Percentiles rank a stretch among this genome's conserved stretches.
Evolutionary conservation across 2,797 vertebrate species (phyloP).

Genomic region (Mergus octosetaceus): DNA sequence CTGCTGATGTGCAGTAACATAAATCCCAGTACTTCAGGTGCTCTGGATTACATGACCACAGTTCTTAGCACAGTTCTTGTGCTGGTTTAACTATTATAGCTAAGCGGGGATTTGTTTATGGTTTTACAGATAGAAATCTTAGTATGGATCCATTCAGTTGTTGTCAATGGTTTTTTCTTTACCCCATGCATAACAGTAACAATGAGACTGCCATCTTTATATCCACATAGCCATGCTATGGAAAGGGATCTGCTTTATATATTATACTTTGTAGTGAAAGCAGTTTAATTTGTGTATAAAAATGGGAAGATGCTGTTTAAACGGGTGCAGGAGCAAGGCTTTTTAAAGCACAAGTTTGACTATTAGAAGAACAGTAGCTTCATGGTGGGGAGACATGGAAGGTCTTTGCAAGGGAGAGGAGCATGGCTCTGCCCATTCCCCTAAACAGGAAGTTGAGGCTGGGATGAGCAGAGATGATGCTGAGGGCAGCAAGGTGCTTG

Average conservation of each 20-base stretch:
- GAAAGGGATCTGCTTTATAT: background rate
- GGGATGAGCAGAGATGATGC: background rate
- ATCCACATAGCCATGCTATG: background rate
- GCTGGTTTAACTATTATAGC: background rate
- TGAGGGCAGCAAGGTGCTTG: background rate
- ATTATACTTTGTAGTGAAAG: background rate
- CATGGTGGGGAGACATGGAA: background rate
- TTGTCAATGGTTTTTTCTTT: background rate
- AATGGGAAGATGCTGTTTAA: background rate
- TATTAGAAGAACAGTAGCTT: background rate
- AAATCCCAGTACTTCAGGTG: background rate
- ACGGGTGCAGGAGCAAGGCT: background rate
- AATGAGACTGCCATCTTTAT: background rate
- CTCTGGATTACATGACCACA: background rate
- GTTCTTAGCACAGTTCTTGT: background rate
- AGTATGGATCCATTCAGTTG: background rate
- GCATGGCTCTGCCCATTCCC: accelerated
- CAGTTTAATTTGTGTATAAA: accelerated
- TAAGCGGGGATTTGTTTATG: background rate
- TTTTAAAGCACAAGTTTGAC: background rate
- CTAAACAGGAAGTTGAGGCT: too few relatives aligned
- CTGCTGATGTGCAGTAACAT: background rate
- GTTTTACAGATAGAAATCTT: background rate
- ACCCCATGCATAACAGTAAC: background rate
- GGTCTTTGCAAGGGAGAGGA: background rate